Evolutionary conservation across 2,113 vertebrate genomes (phyloP), one percentile per base, ranked within the genome.

Genomic region (Raja brachyura): DNA sequence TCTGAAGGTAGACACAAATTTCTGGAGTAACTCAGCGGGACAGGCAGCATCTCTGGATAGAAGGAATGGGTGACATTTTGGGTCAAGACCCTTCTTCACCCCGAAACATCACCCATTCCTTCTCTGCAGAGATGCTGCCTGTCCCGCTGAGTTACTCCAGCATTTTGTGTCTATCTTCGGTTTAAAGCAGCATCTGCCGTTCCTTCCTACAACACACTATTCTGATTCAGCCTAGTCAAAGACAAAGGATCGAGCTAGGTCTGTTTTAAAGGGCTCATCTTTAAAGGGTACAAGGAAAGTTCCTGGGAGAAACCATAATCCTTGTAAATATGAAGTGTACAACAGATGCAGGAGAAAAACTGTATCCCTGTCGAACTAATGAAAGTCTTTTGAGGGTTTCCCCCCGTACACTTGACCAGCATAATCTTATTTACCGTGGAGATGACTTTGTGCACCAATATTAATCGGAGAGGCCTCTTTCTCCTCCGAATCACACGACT

Each of bases 401-500:
- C 28, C 63, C 74, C 63, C 22, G 22, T 74, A 90, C 56, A 85
- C 73, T n/a, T 78, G 74, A 31, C 93, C 68, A 33, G 31, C 56
- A 11, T 93, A 93, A 93, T 93, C 93, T 63, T 77, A 93, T 93
- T 93, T 93, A 39, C 61, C 48, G 86, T 74, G 28, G 14, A 77
- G 85, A 90, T 93, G 85, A 90, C 54, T 13, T 16, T 63, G 68
- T 88, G 79, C 22, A 54, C 85, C 59, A 92, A 54, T 68, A 54
- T 54, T 92, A 73, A 74, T 92, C 4, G 33, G 73, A 73, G 39
- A 8, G 68, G 39, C 39, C 90, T 74, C 68, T 92, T 68, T 94
- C 94, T 73, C 94, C 95, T 93, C 66, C 83, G 68, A 74, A 66
- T 93, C 68, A 54, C 88, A 94, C 95, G 96, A 95, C 96, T 97